phyloP scores from a whole-genome alignment of 2,797 vertebrate species.

The Balearica regulorum region DNA sequence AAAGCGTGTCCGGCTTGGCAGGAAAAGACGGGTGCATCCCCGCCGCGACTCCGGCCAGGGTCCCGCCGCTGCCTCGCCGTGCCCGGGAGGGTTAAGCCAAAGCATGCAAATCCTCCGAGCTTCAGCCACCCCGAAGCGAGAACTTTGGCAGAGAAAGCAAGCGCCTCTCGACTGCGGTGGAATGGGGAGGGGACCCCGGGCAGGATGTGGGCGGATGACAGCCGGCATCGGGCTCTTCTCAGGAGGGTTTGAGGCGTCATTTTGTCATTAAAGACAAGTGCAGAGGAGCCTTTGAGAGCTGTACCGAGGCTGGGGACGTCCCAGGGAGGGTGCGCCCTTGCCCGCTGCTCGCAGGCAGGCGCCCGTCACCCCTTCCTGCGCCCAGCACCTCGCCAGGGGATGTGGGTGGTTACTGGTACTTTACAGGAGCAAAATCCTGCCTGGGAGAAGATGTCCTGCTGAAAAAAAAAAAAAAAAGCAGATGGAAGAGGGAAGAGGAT shows the following conservation, averaged over 20 bases:
- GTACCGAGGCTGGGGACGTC: rapidly evolving
- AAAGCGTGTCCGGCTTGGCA: background rate
- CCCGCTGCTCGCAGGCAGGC: rapidly evolving
- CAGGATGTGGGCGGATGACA: background rate
- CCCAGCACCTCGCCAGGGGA: background rate
- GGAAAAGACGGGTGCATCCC: background rate
- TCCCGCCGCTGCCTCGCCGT: background rate
- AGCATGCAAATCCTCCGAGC: background rate
- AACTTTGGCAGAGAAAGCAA: background rate
- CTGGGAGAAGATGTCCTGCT: background rate
- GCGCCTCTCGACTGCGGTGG: background rate
- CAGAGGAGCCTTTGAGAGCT: background rate
- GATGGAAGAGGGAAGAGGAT: background rate
- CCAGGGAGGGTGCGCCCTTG: rapidly evolving
- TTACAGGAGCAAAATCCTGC: background rate
- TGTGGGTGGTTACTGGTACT: rapidly evolving
- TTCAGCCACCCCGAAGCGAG: background rate
- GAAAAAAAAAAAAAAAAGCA: too few species aligned
- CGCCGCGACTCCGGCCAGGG: background rate
- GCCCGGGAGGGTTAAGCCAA: background rate
- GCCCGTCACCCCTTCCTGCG: background rate
- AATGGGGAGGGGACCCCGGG: background rate
- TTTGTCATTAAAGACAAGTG: background rate
- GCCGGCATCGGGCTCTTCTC: background rate
- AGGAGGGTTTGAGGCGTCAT: background rate